A percentile compares a stretch with the other conserved stretches of the same genome.
phyloP scores from a whole-genome alignment of 1,140 invertebrate species.

The Thereuonema tuberculata region DNA sequence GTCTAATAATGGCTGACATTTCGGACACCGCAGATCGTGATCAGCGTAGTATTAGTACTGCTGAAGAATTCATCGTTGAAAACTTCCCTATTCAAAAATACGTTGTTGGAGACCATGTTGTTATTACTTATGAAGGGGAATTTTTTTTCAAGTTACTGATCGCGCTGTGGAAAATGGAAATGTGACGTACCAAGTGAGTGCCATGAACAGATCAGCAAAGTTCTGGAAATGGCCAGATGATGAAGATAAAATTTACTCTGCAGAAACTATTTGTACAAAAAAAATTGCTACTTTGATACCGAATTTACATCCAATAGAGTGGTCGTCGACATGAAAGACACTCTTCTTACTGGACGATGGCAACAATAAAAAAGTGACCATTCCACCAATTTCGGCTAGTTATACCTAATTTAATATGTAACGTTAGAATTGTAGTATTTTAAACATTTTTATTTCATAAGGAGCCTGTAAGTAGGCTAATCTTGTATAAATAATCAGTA shows the following conservation, averaged over 20 bases:
- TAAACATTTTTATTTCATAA: background rate
- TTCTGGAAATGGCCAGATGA: background rate
- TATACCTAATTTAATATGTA: background rate
- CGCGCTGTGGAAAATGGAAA: background rate
- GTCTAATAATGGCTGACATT: background rate
- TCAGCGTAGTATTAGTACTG: background rate
- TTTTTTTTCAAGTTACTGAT: background rate
- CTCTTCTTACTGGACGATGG: background rate
- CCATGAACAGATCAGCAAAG: background rate
- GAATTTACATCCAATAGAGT: background rate
- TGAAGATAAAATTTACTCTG: background rate
- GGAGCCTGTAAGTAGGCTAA: background rate
- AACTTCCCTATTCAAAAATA: background rate
- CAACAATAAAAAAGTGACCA: background rate
- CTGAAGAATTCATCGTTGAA: background rate
- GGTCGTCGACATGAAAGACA: background rate
- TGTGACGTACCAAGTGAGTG: too few species aligned
- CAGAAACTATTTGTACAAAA: background rate
- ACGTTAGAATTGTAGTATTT: background rate
- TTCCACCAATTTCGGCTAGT: background rate
- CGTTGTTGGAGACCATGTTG: background rate
- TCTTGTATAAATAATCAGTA: too few species aligned
- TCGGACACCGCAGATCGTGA: background rate
- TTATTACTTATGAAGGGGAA: background rate
- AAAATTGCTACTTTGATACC: background rate